phyloP scores from a whole-genome alignment of 2,113 vertebrate species.

The Collichthys lucidus region DNA sequence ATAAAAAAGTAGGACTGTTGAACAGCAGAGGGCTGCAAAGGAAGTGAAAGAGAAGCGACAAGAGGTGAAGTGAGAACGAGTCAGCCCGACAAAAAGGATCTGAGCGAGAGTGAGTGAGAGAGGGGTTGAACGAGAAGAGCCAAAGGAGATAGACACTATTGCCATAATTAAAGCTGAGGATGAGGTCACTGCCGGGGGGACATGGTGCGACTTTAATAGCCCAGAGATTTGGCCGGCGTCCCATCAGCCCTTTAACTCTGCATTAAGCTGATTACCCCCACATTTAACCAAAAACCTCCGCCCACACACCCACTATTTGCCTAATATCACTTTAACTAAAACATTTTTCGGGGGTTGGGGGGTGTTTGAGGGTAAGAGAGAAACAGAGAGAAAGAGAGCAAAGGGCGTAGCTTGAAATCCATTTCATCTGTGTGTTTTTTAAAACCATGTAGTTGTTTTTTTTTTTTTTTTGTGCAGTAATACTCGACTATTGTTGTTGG shows the following conservation, averaged over 20 bases:
- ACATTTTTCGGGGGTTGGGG: conserved; percentile 57
- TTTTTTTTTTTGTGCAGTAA: conserved; percentile 37
- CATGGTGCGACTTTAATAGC: conserved; percentile 79
- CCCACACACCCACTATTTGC: conserved; percentile 62
- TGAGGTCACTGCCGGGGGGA: conserved; percentile 74
- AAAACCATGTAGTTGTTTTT: conserved; percentile 17
- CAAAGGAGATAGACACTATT: conserved; percentile 71
- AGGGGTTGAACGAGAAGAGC: conserved; percentile 30
- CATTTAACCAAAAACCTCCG: conserved; percentile 81
- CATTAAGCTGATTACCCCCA: conserved; percentile 86
- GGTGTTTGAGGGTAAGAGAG: conserved; percentile 22
- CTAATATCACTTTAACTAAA: conserved; percentile 79
- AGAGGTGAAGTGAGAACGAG: conserved; percentile 36
- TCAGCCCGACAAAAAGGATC: conserved; percentile 31
- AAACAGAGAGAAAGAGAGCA: conserved; percentile 27
- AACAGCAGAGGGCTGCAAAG: conserved; percentile 32
- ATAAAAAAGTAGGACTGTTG: neutral
- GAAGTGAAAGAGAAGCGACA: neutral
- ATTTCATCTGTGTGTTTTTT: conserved; percentile 56
- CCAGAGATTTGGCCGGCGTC: conserved; percentile 81
- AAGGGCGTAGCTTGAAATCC: conserved; percentile 46
- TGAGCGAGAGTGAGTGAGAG: conserved; percentile 14
- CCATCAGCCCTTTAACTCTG: conserved; percentile 83
- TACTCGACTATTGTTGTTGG: neutral
- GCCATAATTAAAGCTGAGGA: conserved; percentile 82